These are phyloP conservation scores for Fundulus diaphanus DNA, from an alignment of 2,797 vertebrate genomes.

Conservation along the genomic window DNA sequence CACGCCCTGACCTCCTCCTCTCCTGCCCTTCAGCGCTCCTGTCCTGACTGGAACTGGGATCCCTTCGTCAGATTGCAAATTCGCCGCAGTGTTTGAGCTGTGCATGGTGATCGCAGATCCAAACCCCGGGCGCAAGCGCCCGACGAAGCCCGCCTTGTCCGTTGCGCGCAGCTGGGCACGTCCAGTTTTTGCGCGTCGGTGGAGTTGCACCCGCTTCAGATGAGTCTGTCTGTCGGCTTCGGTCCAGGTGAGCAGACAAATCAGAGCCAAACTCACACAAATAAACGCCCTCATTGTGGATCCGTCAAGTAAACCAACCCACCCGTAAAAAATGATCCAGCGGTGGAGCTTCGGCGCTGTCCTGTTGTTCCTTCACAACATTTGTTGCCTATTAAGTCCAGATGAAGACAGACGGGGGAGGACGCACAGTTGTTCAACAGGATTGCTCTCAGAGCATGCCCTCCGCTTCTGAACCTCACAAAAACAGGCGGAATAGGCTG, in stretches of 20 bases:
- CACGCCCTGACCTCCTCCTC: conserved; percentile 29
- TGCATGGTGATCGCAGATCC: conserved; percentile 60
- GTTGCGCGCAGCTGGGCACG: conserved; percentile 54
- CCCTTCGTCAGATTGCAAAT: conserved; percentile 67
- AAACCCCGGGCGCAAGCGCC: conserved; percentile 36
- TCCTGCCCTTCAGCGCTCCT: conserved; percentile 19
- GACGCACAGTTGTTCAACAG: conserved; percentile 10
- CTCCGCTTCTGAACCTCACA: conserved; percentile 3
- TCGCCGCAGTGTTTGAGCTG: conserved; percentile 51
- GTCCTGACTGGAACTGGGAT: conserved; percentile 5
- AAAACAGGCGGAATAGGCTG: conserved; percentile 1
- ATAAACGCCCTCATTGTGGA: conserved; percentile 82
- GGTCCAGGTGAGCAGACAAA: conserved; percentile 82
- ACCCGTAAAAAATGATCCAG: conserved; percentile 39
- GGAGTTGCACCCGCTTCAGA: conserved; percentile 59
- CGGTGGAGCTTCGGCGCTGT: conserved; percentile 31
- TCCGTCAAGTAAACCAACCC: conserved; percentile 23
- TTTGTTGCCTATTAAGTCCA: conserved; percentile 47
- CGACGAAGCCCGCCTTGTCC: conserved; percentile 31
- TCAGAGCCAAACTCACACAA: conserved; percentile 72
- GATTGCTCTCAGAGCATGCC: conserved; percentile 44
- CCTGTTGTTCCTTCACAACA: conserved; percentile 52
- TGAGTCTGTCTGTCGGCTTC: conserved; percentile 71
- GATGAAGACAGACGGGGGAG: conserved; percentile 30
- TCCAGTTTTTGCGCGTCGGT: conserved; percentile 49